Evolutionary conservation across 2,113 vertebrate genomes (phyloP).

Genomic region (Cyprinus carpio): DNA sequence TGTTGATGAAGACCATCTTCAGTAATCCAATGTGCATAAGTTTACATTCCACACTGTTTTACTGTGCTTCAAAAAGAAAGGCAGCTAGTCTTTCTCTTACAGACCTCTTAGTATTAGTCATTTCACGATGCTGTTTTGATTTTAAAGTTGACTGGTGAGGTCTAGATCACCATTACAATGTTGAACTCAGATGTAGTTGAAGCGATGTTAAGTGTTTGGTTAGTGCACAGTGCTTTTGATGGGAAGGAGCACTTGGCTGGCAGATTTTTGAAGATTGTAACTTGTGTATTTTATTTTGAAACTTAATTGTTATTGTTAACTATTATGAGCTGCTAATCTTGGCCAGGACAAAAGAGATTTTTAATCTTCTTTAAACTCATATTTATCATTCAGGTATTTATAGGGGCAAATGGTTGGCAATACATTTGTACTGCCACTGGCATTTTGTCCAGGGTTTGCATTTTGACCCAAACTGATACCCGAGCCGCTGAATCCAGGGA

Average conservation of each 20-base stretch:
- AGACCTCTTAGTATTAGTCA: not conserved
- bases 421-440: not conserved
- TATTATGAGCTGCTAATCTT: not conserved
- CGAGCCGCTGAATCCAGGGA: constrained; percentile 34
- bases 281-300: not conserved
- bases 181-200: constrained; percentile 11
- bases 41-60: not conserved
- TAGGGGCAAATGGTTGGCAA: not conserved
- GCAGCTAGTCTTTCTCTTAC: not conserved
- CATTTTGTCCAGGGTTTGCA: constrained; percentile 29
- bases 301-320: not conserved
- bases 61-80: not conserved
- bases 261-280: not conserved
- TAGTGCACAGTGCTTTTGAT: not conserved
- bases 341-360: not conserved
- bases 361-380: not conserved
- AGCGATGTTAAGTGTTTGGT: constrained; percentile 14
- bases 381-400: not conserved
- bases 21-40: not conserved
- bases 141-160: not conserved
- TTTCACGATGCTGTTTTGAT: not conserved
- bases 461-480: constrained; percentile 46
- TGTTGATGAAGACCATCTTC: not conserved
- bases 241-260: not conserved
- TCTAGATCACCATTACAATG: not conserved